Evolutionary conservation across 2,888 invertebrate species (phyloP).

Genomic region (Caenorhabditis afra): DNA sequence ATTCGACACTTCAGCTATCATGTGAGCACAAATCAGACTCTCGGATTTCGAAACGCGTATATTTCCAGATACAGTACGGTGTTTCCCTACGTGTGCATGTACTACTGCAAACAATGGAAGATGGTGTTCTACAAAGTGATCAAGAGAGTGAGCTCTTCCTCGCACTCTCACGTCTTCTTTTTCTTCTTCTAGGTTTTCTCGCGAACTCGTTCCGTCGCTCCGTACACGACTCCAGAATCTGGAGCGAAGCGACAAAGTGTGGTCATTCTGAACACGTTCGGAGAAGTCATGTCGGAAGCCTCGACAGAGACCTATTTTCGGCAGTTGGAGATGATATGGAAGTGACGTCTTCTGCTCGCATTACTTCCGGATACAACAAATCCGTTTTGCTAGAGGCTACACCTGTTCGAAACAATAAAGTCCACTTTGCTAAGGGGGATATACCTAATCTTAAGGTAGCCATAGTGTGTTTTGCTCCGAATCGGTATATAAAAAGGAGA

Average conservation of each 20-base stretch:
- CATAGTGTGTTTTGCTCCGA: no score
- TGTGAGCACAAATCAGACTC: conserved; percentile 14
- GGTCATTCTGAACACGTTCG: conserved; percentile 16
- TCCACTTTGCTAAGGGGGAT: no score
- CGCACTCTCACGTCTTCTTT: not conserved
- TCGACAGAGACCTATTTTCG: conserved; percentile 26
- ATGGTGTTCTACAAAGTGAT: not conserved
- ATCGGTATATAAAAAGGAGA: not conserved
- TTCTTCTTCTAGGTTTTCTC: conserved; percentile 20
- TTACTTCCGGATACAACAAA: not conserved
- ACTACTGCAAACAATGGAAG: conserved; percentile 34
- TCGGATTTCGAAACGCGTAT: not conserved
- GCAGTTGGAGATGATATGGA: conserved; percentile 27
- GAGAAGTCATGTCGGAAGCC: conserved; percentile 16
- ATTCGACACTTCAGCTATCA: conserved; percentile 26
- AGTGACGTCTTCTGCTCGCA: not conserved
- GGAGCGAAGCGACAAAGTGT: not conserved
- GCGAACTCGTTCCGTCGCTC: conserved; percentile 4
- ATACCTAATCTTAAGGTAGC: no score
- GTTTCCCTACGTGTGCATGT: conserved; percentile 41
- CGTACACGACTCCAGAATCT: conserved; percentile 18
- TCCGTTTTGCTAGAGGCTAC: no score
- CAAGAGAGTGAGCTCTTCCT: not conserved
- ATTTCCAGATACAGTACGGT: conserved; percentile 29
- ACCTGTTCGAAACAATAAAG: no score